phyloP scores from a whole-genome alignment of 2,113 vertebrate species.

The Neolamprologus toae region DNA sequence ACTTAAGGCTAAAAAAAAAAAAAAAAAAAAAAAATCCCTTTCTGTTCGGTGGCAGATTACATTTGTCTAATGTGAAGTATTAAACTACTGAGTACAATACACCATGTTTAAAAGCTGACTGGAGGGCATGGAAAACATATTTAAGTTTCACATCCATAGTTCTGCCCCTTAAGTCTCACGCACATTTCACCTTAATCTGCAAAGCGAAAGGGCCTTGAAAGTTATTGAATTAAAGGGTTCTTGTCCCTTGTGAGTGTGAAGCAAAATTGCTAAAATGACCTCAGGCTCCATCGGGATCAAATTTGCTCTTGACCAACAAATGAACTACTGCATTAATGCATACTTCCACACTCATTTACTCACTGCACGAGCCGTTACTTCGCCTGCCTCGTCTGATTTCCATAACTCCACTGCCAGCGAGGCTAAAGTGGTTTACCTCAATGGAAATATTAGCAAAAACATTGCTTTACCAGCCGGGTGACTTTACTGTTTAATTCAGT shows the following conservation, averaged over 20 bases:
- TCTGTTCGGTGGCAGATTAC: not conserved
- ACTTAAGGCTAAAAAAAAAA: not conserved
- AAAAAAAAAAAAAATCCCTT: not conserved
- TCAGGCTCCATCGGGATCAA: not conserved
- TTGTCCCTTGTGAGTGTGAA: not conserved
- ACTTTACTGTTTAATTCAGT: not conserved
- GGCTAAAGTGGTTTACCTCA: not conserved
- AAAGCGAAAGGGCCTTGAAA: not conserved
- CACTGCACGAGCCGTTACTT: not conserved
- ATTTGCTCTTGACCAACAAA: slow-evolving; percentile 9
- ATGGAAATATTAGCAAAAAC: not conserved
- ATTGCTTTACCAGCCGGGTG: not conserved
- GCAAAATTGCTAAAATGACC: slow-evolving; percentile 20
- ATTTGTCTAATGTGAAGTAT: not conserved
- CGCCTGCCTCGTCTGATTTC: not conserved
- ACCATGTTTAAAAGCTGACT: not conserved
- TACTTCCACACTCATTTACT: not conserved
- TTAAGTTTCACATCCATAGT: not conserved
- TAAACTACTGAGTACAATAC: not conserved
- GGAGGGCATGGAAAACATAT: not conserved
- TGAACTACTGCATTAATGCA: not conserved
- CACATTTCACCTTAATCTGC: slow-evolving; percentile 10
- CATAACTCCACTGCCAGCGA: not conserved
- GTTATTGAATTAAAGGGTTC: not conserved
- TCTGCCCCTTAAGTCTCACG: not conserved